phyloP scores from a whole-genome alignment of 2,113 vertebrate species.

The Chamaea fasciata region DNA sequence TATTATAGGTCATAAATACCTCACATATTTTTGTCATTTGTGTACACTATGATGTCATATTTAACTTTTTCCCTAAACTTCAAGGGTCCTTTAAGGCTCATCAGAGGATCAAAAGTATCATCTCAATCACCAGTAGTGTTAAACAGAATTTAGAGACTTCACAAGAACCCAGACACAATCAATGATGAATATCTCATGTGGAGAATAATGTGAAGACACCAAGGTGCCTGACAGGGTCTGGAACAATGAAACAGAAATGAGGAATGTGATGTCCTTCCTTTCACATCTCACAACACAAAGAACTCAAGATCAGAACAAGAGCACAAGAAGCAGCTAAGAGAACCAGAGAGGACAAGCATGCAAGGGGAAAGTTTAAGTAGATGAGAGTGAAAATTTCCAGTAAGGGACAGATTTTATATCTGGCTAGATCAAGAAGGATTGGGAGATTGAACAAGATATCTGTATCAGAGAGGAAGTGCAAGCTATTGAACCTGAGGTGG shows the following conservation, averaged over 20 bases:
- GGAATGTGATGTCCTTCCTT: background rate
- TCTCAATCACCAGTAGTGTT: background rate
- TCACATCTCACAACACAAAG: background rate
- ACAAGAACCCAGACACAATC: background rate
- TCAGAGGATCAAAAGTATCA: background rate
- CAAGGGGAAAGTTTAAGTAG: background rate
- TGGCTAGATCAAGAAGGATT: background rate
- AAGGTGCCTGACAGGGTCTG: background rate
- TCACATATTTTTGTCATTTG: background rate
- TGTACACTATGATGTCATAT: background rate
- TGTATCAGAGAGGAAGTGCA: background rate
- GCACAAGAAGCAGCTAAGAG: background rate
- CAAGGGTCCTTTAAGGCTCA: background rate
- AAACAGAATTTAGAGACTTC: background rate
- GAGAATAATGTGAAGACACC: background rate
- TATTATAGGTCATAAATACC: background rate
- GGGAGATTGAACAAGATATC: background rate
- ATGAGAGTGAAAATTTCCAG: background rate
- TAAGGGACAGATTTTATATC: background rate
- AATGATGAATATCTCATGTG: fast-evolving
- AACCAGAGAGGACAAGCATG: background rate
- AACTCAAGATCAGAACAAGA: background rate
- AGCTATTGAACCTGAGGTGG: background rate
- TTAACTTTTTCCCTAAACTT: background rate
- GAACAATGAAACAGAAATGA: background rate